Conservation (phyloP, 1,140 invertebrate species). For the Trichonephila inaurata region DNA sequence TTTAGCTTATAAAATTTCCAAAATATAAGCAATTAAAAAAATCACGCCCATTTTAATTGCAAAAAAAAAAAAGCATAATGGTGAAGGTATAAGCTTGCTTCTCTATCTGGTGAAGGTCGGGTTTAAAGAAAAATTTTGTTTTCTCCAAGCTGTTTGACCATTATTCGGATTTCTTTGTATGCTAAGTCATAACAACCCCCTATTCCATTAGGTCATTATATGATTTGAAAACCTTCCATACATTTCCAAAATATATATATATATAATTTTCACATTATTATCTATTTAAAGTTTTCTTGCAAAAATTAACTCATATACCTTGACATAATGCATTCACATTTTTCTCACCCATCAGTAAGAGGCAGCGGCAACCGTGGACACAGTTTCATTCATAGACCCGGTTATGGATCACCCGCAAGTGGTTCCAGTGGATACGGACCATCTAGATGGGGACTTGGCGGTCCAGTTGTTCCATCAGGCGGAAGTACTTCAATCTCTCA, state of each 20-base stretch:
- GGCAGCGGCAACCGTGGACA: constrained; percentile 72
- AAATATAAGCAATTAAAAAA: not conserved
- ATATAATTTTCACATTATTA: too few relatives aligned
- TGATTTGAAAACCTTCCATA: too few relatives aligned
- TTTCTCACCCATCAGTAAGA: constrained; percentile 49
- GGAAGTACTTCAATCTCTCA: constrained; percentile 39
- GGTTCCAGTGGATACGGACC: constrained; percentile 55
- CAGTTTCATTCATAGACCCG: constrained; percentile 76
- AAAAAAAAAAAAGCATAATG: not conserved
- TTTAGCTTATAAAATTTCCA: not conserved
- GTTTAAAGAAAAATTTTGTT: not conserved
- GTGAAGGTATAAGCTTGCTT: constrained; percentile 60
- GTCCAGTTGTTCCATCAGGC: constrained; percentile 40
- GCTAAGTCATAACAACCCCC: too few relatives aligned
- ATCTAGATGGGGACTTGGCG: constrained; percentile 66
- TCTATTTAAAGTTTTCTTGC: not conserved
- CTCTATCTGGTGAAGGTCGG: constrained; percentile 66
- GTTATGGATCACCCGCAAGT: constrained; percentile 30
- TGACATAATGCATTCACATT: not conserved
- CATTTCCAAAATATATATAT: too few relatives aligned
- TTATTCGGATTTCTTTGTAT: too few relatives aligned
- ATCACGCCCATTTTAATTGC: not conserved
- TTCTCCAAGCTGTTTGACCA: not conserved
- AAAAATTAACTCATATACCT: not conserved
- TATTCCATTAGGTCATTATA: too few relatives aligned